Evolutionary conservation across 2,113 vertebrate species (phyloP).

Genomic region (Notothenia rossii): DNA sequence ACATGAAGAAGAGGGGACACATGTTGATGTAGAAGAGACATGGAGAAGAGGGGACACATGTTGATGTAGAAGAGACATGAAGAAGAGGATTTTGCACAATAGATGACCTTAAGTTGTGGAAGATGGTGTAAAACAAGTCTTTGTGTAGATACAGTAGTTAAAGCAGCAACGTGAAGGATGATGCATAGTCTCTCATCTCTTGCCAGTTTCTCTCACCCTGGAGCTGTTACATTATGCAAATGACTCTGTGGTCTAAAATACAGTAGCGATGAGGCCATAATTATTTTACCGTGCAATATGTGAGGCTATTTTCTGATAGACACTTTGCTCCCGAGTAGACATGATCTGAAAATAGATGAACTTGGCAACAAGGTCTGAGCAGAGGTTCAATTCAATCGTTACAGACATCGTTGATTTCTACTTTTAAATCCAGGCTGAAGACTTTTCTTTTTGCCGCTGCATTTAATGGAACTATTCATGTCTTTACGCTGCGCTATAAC

Average conservation of each 20-base stretch:
- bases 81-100: too few relatives aligned
- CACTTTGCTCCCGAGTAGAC: background rate
- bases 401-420: background rate
- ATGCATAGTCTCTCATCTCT: constrained; percentile 6
- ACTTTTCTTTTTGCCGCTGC: too few relatives aligned
- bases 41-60: too few relatives aligned
- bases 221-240: constrained; percentile 67
- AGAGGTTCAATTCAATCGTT: background rate
- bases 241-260: constrained; percentile 37
- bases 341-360: background rate
- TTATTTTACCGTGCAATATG: constrained; percentile 73
- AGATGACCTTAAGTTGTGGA: background rate
- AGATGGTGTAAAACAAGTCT: background rate
- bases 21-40: too few relatives aligned
- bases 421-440: too few relatives aligned
- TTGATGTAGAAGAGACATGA: too few relatives aligned
- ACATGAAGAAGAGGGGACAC: too few relatives aligned
- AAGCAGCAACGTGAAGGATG: constrained; percentile 6
- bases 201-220: constrained; percentile 60
- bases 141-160: background rate
- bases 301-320: constrained; percentile 26
- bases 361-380: background rate
- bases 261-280: constrained; percentile 57
- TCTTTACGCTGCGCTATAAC: too few relatives aligned
- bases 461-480: too few relatives aligned